Conservation (phyloP, 2,797 vertebrate genomes). For the Coilia nasus region DNA sequence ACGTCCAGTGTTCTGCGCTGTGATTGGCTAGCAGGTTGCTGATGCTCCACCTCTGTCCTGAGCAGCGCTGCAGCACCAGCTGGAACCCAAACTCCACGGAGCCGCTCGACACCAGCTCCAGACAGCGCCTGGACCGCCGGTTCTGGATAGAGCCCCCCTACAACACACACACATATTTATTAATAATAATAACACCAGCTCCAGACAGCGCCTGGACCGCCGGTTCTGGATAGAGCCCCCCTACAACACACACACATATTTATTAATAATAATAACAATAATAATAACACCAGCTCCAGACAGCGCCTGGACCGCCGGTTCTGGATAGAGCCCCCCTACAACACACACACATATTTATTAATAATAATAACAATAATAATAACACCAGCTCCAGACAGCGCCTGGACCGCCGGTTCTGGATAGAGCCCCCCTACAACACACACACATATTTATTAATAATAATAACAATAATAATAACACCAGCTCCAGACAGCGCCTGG, state of each 20-base stretch:
- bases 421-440: conserved; percentile 86
- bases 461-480: no score
- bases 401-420: conserved; percentile 97
- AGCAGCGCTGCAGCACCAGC: conserved; percentile 92
- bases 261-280: no score
- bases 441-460: neutral
- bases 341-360: neutral
- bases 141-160: conserved; percentile 98
- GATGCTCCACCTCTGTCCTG: conserved; percentile 94
- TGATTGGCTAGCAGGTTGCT: conserved; percentile 79
- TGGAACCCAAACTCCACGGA: conserved; percentile 93
- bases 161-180: conserved; percentile 39
- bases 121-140: conserved; percentile 94
- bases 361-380: no score
- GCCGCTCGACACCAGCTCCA: conserved; percentile 88
- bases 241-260: conserved; percentile 72
- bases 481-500: no score
- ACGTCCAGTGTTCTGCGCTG: no score
- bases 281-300: conserved; percentile 86
- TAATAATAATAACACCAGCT: conserved; percentile 75
- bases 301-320: conserved; percentile 97
- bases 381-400: conserved; percentile 91
- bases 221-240: conserved; percentile 96
- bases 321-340: conserved; percentile 94
- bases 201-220: conserved; percentile 91